Base-by-base conservation (phyloP, 2,113 vertebrate species). In the Carassius carassius region DNA sequence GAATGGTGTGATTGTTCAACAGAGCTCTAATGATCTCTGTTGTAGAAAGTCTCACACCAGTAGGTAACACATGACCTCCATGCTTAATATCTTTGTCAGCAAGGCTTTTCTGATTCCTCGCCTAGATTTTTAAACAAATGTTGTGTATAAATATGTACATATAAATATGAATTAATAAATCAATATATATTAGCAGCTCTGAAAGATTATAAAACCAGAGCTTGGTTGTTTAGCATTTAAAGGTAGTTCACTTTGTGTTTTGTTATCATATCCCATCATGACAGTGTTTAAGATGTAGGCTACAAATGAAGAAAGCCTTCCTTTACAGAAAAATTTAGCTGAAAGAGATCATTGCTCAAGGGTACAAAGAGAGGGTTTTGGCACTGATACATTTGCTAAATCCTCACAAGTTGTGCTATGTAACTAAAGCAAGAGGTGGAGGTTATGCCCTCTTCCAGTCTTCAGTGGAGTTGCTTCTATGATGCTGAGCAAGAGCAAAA, bases 131-230 rank as follows among this genome's bases (percentile, higher is more conserved):
- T 41, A 41, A 41, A 41, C 41, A 7, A 41, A 41, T 41, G 75
- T 49, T 69, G 17, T 77, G 44, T 49, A 69, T 83, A 88, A 82
- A 73, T 81, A 60, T 84, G 86, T 84, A 76, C 62, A 85, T 84
- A 75, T 41, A 65, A 54, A 63, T 32, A 47, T 51, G 11, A 81
- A 32, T 70, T 80, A 82, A 77, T 79, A 84, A 63, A 63, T 69
- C 6, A 25, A 4, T 37, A 23, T 41, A 54, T 83, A 60, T 83
- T n/a, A 41, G 63, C 12, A 65, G 13, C 54, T 14, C 44, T 75
- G 56, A 56, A 74, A 83, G 1, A 10, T 10, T 10, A 44, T 47
- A 3, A 47, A 47, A 47, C 29, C 35, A 77, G 62, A 47, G 41
- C 63, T 35, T 25, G 37, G 21, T 41, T 44, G 4, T 21, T 60